Conservation (phyloP, 2,797 vertebrate species). For the Poeciliopsis infans region DNA sequence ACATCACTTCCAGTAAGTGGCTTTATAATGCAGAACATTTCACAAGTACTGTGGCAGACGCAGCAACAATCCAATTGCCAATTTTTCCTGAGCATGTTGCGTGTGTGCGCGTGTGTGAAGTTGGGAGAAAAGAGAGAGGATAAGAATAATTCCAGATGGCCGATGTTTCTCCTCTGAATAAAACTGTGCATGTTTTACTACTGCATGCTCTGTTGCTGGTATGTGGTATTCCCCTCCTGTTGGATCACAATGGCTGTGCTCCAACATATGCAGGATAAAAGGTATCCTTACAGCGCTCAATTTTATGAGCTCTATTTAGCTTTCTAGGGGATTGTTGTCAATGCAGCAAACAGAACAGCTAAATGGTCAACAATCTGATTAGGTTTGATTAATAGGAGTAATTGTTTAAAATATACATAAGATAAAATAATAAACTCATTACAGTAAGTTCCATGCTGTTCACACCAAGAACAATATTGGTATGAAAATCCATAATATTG, state of each 20-base stretch:
- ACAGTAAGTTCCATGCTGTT: neutral
- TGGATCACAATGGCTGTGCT: conserved; percentile 42
- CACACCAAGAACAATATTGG: neutral
- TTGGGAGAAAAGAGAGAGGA: conserved; percentile 24
- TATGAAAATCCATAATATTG: neutral
- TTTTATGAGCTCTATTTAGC: conserved; percentile 12
- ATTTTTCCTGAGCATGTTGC: conserved; percentile 11
- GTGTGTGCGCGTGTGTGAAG: conserved; percentile 26
- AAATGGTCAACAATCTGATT: conserved; percentile 1
- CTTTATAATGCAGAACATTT: conserved; percentile 15
- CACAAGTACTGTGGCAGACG: conserved; percentile 22
- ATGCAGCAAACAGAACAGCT: conserved; percentile 7
- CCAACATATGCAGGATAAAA: conserved; percentile 37
- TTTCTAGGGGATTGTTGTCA: conserved; percentile 1
- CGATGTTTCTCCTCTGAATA: conserved; percentile 34
- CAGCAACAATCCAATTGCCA: conserved; percentile 22
- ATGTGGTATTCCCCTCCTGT: conserved; percentile 43
- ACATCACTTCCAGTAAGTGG: conserved; percentile 33
- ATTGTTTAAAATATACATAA: neutral
- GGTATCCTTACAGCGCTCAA: conserved; percentile 39
- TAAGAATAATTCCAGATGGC: conserved; percentile 62
- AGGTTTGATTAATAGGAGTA: conserved; percentile 14
- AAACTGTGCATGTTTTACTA: conserved; percentile 38
- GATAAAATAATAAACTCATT: too few species aligned
- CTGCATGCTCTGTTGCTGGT: conserved; percentile 38